phyloP scores from a whole-genome alignment of 2,113 vertebrate genomes.

The Tapirus terrestris region DNA sequence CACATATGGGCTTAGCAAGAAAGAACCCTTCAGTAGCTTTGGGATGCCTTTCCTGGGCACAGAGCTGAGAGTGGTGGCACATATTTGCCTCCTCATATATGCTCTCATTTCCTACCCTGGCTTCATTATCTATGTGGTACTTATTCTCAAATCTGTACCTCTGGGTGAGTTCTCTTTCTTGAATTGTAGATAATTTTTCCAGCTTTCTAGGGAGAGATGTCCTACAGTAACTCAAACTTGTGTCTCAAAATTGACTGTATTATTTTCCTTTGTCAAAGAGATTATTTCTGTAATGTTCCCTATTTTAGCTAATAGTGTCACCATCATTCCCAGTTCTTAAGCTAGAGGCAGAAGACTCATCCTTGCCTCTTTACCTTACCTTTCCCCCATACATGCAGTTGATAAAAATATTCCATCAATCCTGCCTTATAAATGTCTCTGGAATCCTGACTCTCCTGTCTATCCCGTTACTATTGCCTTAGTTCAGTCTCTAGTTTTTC shows the following conservation, averaged over 20 bases:
- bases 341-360: background rate
- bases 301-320: background rate
- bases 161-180: background rate
- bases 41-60: background rate
- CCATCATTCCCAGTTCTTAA: background rate
- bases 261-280: background rate
- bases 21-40: background rate
- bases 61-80: background rate
- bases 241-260: background rate
- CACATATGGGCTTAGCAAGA: background rate
- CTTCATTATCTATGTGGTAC: background rate
- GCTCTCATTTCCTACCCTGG: background rate
- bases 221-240: background rate
- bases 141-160: background rate
- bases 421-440: background rate
- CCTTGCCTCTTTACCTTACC: background rate
- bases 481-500: background rate
- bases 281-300: background rate
- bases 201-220: background rate
- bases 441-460: background rate
- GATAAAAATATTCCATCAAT: background rate
- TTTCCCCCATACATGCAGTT: background rate
- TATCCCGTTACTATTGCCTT: background rate
- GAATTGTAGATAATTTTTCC: background rate
- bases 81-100: background rate